Conservation (phyloP, 2,888 invertebrate genomes). For the Malthinus flaveolus region DNA sequence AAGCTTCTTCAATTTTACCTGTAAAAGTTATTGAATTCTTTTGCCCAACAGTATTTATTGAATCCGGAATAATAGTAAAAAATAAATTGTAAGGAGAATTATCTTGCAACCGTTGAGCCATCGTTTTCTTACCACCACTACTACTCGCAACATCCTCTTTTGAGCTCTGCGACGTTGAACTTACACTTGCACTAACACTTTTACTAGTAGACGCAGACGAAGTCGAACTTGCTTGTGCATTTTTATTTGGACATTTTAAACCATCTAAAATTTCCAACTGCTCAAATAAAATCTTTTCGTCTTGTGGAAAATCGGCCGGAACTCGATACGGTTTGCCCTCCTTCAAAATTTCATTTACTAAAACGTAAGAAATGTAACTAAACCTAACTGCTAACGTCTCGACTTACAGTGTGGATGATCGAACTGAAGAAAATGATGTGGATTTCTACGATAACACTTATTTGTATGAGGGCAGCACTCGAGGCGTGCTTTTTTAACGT, state of each 20-base stretch:
- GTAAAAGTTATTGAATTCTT: conserved; percentile 70
- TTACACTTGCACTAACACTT: conserved; percentile 1
- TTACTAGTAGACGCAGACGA: neutral
- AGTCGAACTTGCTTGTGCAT: neutral
- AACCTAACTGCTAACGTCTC: conserved; percentile 5
- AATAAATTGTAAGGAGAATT: conserved; percentile 77
- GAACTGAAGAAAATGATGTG: conserved; percentile 80
- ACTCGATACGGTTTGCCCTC: conserved; percentile 58
- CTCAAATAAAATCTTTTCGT: conserved; percentile 60
- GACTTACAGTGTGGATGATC: conserved; percentile 78
- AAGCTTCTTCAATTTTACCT: conserved; percentile 51
- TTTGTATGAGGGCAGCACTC: conserved; percentile 74
- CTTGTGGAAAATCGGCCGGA: conserved; percentile 59
- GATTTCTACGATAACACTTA: conserved; percentile 82
- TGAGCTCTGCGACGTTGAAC: conserved; percentile 25
- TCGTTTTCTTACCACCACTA: conserved; percentile 53
- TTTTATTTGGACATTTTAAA: conserved; percentile 15
- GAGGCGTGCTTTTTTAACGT: conserved; percentile 46
- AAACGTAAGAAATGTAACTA: conserved; percentile 33
- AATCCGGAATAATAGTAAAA: conserved; percentile 71
- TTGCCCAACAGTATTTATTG: conserved; percentile 65
- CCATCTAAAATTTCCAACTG: conserved; percentile 62
- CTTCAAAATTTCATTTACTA: conserved; percentile 69
- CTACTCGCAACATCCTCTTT: conserved; percentile 43
- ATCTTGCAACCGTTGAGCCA: conserved; percentile 67